Evolutionary conservation across 2,113 vertebrate species (phyloP).

Genomic region (Naja naja): DNA sequence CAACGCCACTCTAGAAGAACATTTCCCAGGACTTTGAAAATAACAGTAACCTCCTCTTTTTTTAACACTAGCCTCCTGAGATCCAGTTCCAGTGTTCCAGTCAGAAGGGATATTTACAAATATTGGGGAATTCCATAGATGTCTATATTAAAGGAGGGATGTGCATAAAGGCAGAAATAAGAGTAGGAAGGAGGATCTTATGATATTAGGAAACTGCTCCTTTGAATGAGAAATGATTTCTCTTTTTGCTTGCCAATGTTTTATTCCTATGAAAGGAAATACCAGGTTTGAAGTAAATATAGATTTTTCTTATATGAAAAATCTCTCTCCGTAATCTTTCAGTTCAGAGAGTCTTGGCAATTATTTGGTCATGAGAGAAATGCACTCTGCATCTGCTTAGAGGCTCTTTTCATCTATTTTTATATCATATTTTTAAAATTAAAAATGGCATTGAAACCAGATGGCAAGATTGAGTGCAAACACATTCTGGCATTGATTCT

Average conservation of each 20-base stretch:
- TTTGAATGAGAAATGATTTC: neutral
- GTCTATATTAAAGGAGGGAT: neutral
- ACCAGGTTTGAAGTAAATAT: neutral
- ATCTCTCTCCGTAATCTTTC: neutral
- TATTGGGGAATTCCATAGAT: neutral
- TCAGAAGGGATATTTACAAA: neutral
- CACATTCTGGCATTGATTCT: neutral
- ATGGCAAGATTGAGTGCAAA: neutral
- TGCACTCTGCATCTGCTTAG: neutral
- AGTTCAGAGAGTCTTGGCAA: neutral
- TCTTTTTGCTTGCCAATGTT: neutral
- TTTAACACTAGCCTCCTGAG: neutral
- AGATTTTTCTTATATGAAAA: neutral
- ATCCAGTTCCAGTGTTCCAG: neutral
- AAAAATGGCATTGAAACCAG: neutral
- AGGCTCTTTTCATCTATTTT: neutral
- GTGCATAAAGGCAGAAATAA: neutral
- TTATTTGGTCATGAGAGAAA: neutral
- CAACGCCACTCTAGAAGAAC: neutral
- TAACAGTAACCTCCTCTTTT: neutral
- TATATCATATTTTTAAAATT: neutral
- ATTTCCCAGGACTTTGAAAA: constrained; percentile 1
- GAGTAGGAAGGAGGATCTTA: neutral
- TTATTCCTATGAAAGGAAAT: neutral
- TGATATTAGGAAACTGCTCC: neutral